Percentiles rank a stretch among this genome's conserved stretches.
Conservation (phyloP, 2,797 vertebrate genomes). For the Ataeniobius toweri region DNA sequence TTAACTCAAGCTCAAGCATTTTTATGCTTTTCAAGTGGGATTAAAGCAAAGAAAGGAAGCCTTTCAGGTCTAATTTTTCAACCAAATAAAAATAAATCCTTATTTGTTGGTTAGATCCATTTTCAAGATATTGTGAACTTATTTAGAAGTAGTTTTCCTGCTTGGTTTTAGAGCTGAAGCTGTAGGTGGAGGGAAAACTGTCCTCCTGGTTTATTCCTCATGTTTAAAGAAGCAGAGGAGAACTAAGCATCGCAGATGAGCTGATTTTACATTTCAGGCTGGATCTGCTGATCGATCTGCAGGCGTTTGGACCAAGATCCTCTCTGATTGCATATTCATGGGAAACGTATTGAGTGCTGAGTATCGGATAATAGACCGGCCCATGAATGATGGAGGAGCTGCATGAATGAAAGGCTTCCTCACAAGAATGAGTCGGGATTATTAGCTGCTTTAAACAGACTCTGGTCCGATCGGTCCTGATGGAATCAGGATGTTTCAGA, state of each 20-base stretch:
- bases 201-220: constrained; percentile 2
- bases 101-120: neutral
- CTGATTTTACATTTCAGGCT: constrained; percentile 1
- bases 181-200: constrained; percentile 7
- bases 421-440: constrained; percentile 12
- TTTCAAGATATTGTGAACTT: neutral
- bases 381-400: constrained; percentile 35
- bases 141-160: constrained; percentile 26
- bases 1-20: neutral
- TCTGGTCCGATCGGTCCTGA: neutral
- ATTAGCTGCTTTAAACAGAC: constrained; percentile 17
- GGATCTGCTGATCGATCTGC: constrained; percentile 6
- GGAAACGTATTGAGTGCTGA: constrained; percentile 60
- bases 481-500: neutral
- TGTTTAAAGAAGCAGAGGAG: neutral
- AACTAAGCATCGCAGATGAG: neutral
- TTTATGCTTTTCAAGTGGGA: neutral
- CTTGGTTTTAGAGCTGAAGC: neutral
- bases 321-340: constrained; percentile 67
- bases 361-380: constrained; percentile 60
- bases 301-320: neutral
- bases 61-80: neutral
- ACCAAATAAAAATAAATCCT: neutral
- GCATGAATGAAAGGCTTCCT: constrained; percentile 16
- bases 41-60: neutral